Evolutionary conservation across 2,113 vertebrate genomes (phyloP), one percentile per base, ranked within the genome.

Genomic region (Castor canadensis): DNA sequence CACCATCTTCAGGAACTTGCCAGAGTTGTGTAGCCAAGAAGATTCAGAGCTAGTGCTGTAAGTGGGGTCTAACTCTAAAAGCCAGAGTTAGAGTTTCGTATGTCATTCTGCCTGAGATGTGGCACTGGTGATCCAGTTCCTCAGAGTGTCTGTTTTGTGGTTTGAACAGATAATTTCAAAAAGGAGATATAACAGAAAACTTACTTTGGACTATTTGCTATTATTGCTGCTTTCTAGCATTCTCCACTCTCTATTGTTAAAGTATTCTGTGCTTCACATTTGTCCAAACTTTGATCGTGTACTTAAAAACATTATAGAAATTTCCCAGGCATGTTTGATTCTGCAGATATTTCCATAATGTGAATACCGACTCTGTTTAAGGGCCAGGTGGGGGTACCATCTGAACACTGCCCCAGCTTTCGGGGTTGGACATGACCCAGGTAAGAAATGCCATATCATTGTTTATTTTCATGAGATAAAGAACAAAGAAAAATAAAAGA

Each of bases 391-490:
- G 80, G 40, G 20, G 2, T 17, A 32, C 93, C 54, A 2, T 60
- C 66, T 30, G 60, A 73, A 38, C n/a, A 22, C 47, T 2, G 15
- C 73, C 24, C 60, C 40, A 13, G 52, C 38, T 72, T 76, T 52
- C 52, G 17, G 80, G 1, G 54, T 5, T 75, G 90, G 81, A 45
- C 73, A 38, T 0, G 17, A 28, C 82, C 89, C 67, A 60, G 43
- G 56, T 13, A 91, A 71, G 76, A 72, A 17, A 85, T 0, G 1
- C 64, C 32, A 6, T 67, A 2, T 60, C 38, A 9, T 47, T 71
- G 84, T 91, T 96, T 91, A 85, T 93, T 96, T 95, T 95, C 73
- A 79, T 88, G 90, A 96, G 73, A 92, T 95, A 91, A 95, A 92
- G 87, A 96, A 92, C 60, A 45, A 82, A 95, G 91, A 47, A 85